Conservation (phyloP, 2,113 vertebrate species). For the Vidua chalybeata region DNA sequence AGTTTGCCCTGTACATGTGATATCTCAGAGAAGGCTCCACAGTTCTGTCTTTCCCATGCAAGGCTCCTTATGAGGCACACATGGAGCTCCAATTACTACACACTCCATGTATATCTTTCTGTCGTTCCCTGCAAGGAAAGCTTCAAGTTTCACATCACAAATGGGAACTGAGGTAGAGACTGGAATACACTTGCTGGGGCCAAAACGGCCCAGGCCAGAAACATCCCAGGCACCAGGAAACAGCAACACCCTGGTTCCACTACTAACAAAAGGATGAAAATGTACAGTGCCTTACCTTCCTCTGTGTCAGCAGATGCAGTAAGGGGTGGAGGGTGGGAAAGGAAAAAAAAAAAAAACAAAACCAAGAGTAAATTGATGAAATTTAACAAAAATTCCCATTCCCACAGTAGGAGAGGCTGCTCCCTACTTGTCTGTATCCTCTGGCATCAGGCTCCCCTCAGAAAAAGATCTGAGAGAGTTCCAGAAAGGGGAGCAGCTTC, state of each 20-base stretch:
- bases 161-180: background rate
- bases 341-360: background rate
- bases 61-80: background rate
- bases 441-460: background rate
- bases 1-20: background rate
- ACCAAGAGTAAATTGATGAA: background rate
- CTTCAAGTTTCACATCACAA: background rate
- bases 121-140: background rate
- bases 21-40: fast-evolving
- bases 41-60: background rate
- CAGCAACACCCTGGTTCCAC: background rate
- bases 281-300: slow-evolving; percentile 73
- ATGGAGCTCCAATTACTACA: background rate
- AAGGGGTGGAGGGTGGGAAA: background rate
- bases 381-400: background rate
- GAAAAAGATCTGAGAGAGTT: background rate
- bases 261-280: background rate
- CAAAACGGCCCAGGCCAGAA: background rate
- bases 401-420: background rate
- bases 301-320: slow-evolving; percentile 48
- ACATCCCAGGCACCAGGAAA: background rate
- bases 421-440: background rate
- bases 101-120: background rate
- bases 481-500: background rate
- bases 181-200: background rate